Conservation (phyloP, 2,113 vertebrate species). For the Vicugna pacos region DNA sequence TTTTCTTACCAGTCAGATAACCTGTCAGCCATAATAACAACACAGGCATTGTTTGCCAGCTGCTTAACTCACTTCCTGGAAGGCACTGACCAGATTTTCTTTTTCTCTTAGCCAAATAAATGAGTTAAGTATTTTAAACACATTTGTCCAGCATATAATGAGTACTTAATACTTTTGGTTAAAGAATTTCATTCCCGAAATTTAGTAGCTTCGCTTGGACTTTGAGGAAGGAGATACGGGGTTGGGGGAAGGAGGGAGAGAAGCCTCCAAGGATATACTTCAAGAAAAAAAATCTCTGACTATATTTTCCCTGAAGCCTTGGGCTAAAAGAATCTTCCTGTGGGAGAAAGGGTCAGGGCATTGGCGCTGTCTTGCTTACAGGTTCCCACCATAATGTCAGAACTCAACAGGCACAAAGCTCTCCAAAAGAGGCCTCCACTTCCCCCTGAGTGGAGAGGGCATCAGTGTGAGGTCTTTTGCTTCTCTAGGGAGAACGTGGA, state of each 20-base stretch:
- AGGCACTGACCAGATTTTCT: conserved; percentile 41
- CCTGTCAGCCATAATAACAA: background rate
- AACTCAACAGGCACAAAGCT: conserved; percentile 68
- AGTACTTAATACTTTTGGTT: conserved; percentile 21
- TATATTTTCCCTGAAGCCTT: conserved; percentile 56
- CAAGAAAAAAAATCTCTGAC: background rate
- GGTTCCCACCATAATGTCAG: conserved; percentile 59
- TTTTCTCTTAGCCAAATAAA: conserved; percentile 73
- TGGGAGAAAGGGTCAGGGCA: conserved; percentile 53
- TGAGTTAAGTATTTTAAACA: conserved; percentile 63
- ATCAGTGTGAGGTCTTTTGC: background rate
- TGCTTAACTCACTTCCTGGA: background rate
- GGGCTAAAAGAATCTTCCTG: conserved; percentile 37
- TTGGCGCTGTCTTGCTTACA: background rate
- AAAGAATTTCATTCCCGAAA: background rate
- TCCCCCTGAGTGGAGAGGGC: conserved; percentile 57
- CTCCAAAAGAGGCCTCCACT: conserved; percentile 60
- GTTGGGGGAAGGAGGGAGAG: background rate
- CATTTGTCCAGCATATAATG: conserved; percentile 54
- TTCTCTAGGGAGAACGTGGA: background rate
- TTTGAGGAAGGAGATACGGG: conserved; percentile 34
- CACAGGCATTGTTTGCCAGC: background rate
- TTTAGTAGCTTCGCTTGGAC: conserved; percentile 40
- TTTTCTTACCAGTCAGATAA: background rate
- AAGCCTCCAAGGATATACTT: conserved; percentile 53